phyloP scores from a whole-genome alignment of 2,113 vertebrate genomes.

The Actinemys pallida region DNA sequence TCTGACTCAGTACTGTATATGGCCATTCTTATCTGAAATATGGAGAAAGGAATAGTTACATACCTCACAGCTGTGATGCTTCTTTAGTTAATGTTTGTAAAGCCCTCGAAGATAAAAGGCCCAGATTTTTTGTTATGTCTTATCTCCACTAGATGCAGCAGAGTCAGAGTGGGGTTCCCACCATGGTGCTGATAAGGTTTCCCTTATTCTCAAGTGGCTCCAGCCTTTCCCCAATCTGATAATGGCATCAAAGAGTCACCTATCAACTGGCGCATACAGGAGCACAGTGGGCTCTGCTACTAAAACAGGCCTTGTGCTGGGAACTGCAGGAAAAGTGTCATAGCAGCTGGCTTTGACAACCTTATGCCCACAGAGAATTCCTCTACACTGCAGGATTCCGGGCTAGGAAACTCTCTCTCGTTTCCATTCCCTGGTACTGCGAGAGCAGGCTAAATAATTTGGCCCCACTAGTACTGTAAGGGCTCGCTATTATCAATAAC shows the following conservation, averaged over 20 bases:
- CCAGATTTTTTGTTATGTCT: neutral
- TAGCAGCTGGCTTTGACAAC: neutral
- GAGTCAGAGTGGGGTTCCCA: neutral
- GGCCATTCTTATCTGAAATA: neutral
- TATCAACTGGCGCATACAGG: neutral
- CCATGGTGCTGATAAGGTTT: neutral
- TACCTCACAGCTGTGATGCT: neutral
- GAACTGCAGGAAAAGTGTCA: neutral
- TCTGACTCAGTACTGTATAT: neutral
- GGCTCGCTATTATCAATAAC: neutral
- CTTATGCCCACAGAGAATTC: neutral
- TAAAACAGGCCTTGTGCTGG: neutral
- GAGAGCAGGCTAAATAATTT: neutral
- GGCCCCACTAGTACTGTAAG: neutral
- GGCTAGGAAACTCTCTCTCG: neutral
- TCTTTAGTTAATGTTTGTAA: neutral
- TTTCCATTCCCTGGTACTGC: neutral
- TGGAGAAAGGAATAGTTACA: neutral
- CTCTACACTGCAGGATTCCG: neutral
- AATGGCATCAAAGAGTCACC: neutral
- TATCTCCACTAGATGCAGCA: neutral
- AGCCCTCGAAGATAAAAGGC: neutral
- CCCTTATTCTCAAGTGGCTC: neutral
- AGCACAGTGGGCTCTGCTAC: neutral
- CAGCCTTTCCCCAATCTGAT: neutral